A percentile compares a stretch with the other conserved stretches of the same genome.
Evolutionary conservation across 2,113 vertebrate species (phyloP).

Genomic region (Meriones unguiculatus): DNA sequence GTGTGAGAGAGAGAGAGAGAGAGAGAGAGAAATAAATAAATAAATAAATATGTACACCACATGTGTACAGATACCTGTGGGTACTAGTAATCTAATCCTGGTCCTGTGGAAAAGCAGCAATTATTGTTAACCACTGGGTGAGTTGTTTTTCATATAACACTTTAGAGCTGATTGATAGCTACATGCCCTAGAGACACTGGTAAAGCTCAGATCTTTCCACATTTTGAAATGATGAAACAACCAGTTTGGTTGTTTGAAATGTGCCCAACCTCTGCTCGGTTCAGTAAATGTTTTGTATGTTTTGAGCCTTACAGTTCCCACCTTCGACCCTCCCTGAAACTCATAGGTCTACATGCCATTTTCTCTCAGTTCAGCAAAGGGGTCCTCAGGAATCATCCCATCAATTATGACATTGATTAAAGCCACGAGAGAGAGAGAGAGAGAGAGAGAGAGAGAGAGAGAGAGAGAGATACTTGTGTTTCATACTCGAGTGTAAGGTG

Average conservation of each 20-base stretch:
- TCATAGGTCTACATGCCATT: not conserved
- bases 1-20: not conserved
- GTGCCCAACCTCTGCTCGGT: not conserved
- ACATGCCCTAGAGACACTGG: not conserved
- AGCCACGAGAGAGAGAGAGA: not conserved
- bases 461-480: not conserved
- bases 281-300: not conserved
- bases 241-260: slow-evolving; percentile 4
- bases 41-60: not conserved
- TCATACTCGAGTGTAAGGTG: not conserved
- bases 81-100: not conserved
- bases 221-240: not conserved
- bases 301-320: not conserved
- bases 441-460: no score
- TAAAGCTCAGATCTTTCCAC: not conserved
- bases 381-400: not conserved
- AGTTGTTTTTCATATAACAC: not conserved
- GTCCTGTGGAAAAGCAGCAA: not conserved
- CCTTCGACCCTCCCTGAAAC: not conserved
- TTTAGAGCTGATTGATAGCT: not conserved
- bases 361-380: not conserved
- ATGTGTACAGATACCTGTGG: no score
- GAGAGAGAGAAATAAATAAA: no score
- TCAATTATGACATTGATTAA: not conserved
- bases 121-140: not conserved